These are phyloP conservation scores for Drosophila mojavensis DNA, from an alignment of 1,140 invertebrate species.

Conservation along the genomic window DNA sequence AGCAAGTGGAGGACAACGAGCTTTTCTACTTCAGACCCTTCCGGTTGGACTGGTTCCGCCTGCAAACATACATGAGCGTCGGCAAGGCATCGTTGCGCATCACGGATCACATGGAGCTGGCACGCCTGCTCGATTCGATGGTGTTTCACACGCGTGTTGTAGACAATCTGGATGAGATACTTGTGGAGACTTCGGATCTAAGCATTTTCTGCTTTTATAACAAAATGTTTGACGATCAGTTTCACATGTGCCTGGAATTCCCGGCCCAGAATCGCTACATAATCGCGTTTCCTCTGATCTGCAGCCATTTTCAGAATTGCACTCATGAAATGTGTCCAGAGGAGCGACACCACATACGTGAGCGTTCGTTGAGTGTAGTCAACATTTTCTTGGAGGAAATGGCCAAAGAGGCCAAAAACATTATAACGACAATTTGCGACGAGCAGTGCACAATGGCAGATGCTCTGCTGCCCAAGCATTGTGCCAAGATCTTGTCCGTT, in stretches of 20 bases:
- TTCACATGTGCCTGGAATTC: constrained; percentile 99
- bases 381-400: constrained; percentile 99
- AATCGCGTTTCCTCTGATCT: constrained; percentile 98
- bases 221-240: constrained; percentile 98
- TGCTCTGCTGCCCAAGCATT: constrained; percentile 97
- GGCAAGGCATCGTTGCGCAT: constrained; percentile 92
- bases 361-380: constrained; percentile 97
- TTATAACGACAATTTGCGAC: constrained; percentile 99
- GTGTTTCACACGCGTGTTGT: constrained; percentile 99
- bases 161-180: constrained; percentile 98
- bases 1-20: constrained; percentile 98
- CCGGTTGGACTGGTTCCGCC: constrained; percentile 97
- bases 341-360: constrained; percentile 98
- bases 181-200: constrained; percentile 98
- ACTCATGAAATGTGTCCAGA: constrained; percentile 99
- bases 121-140: constrained; percentile 96
- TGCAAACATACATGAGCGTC: constrained; percentile 97
- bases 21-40: constrained; percentile 98
- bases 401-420: constrained; percentile 99
- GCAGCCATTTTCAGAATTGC: constrained; percentile 98
- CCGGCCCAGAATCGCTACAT: constrained; percentile 99
- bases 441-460: constrained; percentile 98
- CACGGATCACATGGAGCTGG: constrained; percentile 94
- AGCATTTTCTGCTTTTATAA: constrained; percentile 99
- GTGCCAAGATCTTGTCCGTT: constrained; percentile 94